Evolutionary conservation across 2,888 invertebrate species (phyloP), one percentile per base, ranked within the genome.

Genomic region (Cerceris rybyensis): DNA sequence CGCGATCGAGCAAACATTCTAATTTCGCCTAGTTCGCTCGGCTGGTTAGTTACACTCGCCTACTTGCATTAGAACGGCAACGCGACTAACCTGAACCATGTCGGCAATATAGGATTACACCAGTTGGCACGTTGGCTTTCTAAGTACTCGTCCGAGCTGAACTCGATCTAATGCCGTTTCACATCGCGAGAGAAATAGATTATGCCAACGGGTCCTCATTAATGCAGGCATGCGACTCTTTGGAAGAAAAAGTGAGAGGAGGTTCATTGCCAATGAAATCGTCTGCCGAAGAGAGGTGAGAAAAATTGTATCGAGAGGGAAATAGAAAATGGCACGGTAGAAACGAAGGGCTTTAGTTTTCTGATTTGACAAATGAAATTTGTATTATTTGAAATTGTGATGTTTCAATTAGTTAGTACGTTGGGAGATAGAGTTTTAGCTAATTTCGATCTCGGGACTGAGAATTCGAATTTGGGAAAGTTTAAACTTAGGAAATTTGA

Each of bases 1-100:
- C 66, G 69, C 61, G 80, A 83, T 86, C 81, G 81, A 78, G 81
- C 79, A 80, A 87, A 86, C 88, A 88, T 89, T 89, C 86, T 86
- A 87, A 89, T 89, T 86, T 86, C 83, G 85, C 86, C 83, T 85
- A 86, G 88, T 86, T 87, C 82, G 80, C 82, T 81, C 82, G 83
- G 79, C 84, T 81, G 87, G 84, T 89, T 86, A 86, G 86, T 83
- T 82, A 86, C 84, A 83, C 70, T 86, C 80, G 88, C 86, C 88
- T 88, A 88, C 88, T 87, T 87, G 87, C 83, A 75, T 79, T 75
- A 67, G 81, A 71, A 66, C 76, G 82, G 78, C 78, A 67, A 71
- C 66, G 63, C 81, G 83, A 76, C 75, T 78, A 82, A 78, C 70
- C 74, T 57, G 81, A 85, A 84, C 83, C 85, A 80, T 87, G 83